phyloP scores from a whole-genome alignment of 2,888 invertebrate species.

The Apotomis turbidana region DNA sequence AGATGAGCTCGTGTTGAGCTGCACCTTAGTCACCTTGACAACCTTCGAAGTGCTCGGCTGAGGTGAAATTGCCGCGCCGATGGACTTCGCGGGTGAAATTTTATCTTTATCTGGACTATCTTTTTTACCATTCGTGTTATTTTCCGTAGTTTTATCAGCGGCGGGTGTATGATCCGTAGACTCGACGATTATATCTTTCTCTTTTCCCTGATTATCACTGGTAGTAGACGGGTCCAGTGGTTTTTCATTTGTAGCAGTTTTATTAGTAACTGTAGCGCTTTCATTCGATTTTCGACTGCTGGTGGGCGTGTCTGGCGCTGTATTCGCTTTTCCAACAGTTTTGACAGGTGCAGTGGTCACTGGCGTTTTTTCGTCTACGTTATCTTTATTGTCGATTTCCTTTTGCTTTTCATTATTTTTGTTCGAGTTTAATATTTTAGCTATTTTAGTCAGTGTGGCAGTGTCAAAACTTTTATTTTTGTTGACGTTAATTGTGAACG shows the following conservation, averaged over 20 bases:
- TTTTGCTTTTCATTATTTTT: constrained; percentile 47
- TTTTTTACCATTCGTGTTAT: constrained; percentile 40
- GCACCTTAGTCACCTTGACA: constrained; percentile 55
- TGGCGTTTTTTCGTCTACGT: constrained; percentile 45
- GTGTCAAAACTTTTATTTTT: neutral
- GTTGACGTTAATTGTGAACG: constrained; percentile 15
- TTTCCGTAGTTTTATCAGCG: constrained; percentile 25
- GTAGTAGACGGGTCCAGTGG: neutral
- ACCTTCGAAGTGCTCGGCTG: constrained; percentile 38
- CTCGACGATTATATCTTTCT: neutral
- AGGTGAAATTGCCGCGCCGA: constrained; percentile 30
- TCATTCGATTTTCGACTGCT: constrained; percentile 22
- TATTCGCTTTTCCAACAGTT: constrained; percentile 47
- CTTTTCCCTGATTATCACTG: neutral
- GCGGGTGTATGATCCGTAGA: constrained; percentile 4
- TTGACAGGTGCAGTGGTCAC: constrained; percentile 45
- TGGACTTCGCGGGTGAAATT: constrained; percentile 39
- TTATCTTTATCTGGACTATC: constrained; percentile 41
- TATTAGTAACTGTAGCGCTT: neutral
- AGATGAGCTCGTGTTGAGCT: constrained; percentile 55
- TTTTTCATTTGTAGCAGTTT: constrained; percentile 42
- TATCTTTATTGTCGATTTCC: constrained; percentile 49
- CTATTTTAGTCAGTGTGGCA: constrained; percentile 17
- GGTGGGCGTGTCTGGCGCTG: constrained; percentile 3
- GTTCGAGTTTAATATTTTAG: constrained; percentile 35